Evolutionary conservation across 2,113 vertebrate genomes (phyloP).

Genomic region (Jaculus jaculus): DNA sequence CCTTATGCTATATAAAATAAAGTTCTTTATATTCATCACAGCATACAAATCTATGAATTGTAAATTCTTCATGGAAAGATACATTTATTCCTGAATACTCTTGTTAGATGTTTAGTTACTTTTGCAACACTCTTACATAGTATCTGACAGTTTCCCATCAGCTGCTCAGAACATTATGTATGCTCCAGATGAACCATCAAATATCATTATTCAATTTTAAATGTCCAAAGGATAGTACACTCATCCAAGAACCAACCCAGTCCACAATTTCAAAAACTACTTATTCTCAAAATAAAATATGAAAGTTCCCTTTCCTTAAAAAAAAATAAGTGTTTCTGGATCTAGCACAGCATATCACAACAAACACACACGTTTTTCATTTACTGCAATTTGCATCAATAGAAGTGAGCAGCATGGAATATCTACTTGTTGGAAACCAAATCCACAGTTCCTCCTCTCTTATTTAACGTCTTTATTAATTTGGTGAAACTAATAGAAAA

Average conservation of each 20-base stretch:
- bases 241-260: conserved; percentile 10
- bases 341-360: not conserved
- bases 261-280: not conserved
- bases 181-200: not conserved
- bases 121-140: not conserved
- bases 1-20: not conserved
- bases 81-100: not conserved
- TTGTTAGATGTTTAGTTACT: not conserved
- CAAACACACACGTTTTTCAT: not conserved
- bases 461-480: not conserved
- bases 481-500: not conserved
- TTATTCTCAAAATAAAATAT: conserved; percentile 31
- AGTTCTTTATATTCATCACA: not conserved
- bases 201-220: conserved; percentile 16
- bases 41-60: not conserved
- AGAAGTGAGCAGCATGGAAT: not conserved
- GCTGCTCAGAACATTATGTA: not conserved
- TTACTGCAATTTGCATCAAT: not conserved
- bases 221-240: not conserved
- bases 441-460: not conserved
- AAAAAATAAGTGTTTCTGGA: not conserved
- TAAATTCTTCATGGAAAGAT: not conserved
- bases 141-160: conserved; percentile 24
- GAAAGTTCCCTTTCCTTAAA: not conserved
- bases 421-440: not conserved